Evolutionary conservation across 2,113 vertebrate species (phyloP).

Genomic region (Psittacus erithacus): DNA sequence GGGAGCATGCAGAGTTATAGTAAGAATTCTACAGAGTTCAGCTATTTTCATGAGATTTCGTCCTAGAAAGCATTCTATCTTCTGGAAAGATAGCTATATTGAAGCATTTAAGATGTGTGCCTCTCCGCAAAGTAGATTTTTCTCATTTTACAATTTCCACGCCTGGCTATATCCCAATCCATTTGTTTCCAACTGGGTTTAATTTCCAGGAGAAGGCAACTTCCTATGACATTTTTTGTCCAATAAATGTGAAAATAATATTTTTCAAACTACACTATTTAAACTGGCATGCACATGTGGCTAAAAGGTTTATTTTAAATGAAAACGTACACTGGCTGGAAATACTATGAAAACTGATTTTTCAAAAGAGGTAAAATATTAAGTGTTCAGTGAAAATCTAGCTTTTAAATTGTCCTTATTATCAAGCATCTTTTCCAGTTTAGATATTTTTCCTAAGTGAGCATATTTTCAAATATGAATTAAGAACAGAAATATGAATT

Average conservation of each 20-base stretch:
- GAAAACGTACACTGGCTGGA: slow-evolving; percentile 28
- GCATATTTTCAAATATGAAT: background rate
- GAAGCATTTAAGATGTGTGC: background rate
- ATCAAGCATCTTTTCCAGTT: background rate
- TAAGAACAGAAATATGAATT: background rate
- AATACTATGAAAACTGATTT: slow-evolving; percentile 35
- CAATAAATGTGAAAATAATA: slow-evolving; percentile 47
- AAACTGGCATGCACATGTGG: slow-evolving; percentile 28
- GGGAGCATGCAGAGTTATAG: background rate
- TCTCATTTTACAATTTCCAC: slow-evolving; percentile 1
- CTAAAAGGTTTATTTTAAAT: slow-evolving; percentile 37
- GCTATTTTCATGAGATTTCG: background rate
- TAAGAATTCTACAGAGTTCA: background rate
- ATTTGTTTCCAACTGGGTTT: slow-evolving; percentile 20
- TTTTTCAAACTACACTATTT: slow-evolving; percentile 42
- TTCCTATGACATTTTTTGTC: background rate
- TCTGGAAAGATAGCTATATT: background rate
- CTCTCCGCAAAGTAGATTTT: background rate
- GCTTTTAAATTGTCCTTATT: slow-evolving; percentile 9
- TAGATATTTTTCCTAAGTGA: background rate
- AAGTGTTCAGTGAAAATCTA: slow-evolving; percentile 13
- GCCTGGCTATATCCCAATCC: background rate
- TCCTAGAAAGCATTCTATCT: background rate
- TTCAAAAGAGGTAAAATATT: background rate
- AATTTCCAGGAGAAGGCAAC: slow-evolving; percentile 18